Base-by-base conservation (phyloP, 1,140 invertebrate species). In the Drosophila ironensis region DNA sequence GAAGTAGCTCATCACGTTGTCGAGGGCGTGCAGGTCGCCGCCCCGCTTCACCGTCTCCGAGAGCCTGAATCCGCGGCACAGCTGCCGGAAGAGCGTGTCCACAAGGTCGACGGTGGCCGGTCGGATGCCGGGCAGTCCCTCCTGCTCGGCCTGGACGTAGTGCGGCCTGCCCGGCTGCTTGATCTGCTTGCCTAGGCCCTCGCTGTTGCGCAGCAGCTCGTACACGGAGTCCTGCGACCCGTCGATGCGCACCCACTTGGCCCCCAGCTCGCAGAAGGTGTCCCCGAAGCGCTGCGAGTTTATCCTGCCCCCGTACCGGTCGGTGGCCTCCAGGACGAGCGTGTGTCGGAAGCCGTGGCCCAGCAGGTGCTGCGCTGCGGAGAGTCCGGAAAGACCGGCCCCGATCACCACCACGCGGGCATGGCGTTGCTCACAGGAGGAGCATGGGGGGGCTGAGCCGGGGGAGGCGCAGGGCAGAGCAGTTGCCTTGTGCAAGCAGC, bases 271-370 rank as follows among this genome's bases (percentile, higher is more conserved):
- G 7, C 94, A 93, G 3, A 94, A 92, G 0, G 93, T 92, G 57
- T 95, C 94, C 20, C 94, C 94, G 16, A 95, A 90, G 92, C 93
- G 94, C 72, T 94, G 94, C 0, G 94, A 95, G 87, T 94, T 94
- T 12, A 95, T 94, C 60, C 95, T 91, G 44, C 95, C 95, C 25
- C 95, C 94, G 77, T 90, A 95, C 92, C 94, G 93, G 77, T 95
- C 93, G 27, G 94, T 94, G 7, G 95, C 94, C 91, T 96, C 95
- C 14, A 96, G 87, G 30, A 96, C 90, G 0, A 92, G 91, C 53
- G 95, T 93, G 86, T 94, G 93, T 25, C 91, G 92, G 19, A 95
- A 91, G 6, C 94, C 94, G 82, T 94, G 93, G 68, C 94, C 92
- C 1, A 91, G 89, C 6, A 96, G 91, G 48, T 94, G 91, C 76